phyloP scores from a whole-genome alignment of 2,113 vertebrate genomes.

The Psophia crepitans region DNA sequence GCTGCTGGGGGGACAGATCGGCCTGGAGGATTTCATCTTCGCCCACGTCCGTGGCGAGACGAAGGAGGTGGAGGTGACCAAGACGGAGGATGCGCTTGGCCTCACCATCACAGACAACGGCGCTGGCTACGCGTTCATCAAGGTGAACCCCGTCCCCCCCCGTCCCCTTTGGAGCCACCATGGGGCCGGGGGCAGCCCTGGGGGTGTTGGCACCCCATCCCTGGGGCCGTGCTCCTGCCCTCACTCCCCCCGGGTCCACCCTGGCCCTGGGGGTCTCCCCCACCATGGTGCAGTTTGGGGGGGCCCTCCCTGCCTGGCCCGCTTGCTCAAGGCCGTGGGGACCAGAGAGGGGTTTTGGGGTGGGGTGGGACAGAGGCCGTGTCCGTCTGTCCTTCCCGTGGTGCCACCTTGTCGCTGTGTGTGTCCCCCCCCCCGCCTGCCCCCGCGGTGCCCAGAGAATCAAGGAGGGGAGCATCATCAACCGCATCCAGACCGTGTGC shows the following conservation, averaged over 20 bases:
- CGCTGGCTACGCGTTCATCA: slow-evolving; percentile 95
- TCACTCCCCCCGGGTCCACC: too few relatives aligned
- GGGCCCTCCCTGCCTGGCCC: not conserved
- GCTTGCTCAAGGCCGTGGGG: rapidly evolving
- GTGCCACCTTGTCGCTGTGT: not conserved
- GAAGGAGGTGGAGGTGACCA: slow-evolving; percentile 95
- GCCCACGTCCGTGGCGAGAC: slow-evolving; percentile 92
- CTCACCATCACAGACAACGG: slow-evolving; percentile 97
- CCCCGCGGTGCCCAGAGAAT: slow-evolving; percentile 77
- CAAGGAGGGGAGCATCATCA: slow-evolving; percentile 94
- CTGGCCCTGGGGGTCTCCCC: too few relatives aligned
- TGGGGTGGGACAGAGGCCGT: rapidly evolving
- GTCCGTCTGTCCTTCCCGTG: not conserved
- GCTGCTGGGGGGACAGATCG: slow-evolving; percentile 94
- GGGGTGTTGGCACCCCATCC: not conserved
- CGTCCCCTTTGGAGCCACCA: rapidly evolving
- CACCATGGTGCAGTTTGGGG: rapidly evolving
- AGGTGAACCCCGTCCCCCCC: slow-evolving; percentile 67
- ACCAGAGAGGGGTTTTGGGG: rapidly evolving
- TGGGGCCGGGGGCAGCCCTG: not conserved
- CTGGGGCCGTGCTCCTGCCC: not conserved
- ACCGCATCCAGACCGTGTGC: slow-evolving; percentile 82
- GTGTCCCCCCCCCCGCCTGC: too few relatives aligned
- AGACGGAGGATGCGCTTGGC: slow-evolving; percentile 93
- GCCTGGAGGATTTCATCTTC: slow-evolving; percentile 96